Conservation (phyloP, 2,797 vertebrate genomes). For the Darevskia nairensis region DNA sequence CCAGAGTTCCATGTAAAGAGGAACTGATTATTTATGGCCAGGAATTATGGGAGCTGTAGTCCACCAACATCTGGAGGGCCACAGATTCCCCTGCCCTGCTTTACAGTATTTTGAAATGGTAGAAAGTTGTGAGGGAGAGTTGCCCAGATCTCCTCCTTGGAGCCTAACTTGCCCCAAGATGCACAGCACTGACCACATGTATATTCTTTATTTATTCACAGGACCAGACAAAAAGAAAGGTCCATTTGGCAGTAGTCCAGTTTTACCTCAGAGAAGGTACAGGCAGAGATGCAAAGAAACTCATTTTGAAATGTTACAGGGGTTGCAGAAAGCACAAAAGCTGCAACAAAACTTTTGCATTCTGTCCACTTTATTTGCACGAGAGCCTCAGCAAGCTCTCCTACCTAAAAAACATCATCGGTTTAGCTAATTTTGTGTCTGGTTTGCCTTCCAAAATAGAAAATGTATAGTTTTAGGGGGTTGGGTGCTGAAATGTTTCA, state of each 20-base stretch:
- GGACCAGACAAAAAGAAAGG: background rate
- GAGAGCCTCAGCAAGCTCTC: no score
- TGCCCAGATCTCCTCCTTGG: background rate
- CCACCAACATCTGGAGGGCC: no score
- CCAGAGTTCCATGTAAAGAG: no score
- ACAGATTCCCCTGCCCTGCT: no score
- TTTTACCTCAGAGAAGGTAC: background rate
- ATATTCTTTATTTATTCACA: background rate
- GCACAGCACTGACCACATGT: background rate
- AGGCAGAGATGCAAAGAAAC: background rate
- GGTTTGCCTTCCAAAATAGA: background rate
- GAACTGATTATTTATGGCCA: no score
- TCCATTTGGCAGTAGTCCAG: background rate
- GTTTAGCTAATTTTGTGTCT: background rate
- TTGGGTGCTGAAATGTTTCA: no score
- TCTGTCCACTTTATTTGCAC: background rate
- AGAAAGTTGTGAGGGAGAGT: background rate
- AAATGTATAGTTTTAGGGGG: no score
- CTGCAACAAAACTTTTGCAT: background rate
- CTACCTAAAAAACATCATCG: no score
- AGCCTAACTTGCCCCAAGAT: background rate
- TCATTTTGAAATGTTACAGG: no score
- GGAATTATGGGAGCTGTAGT: no score
- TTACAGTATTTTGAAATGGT: background rate
- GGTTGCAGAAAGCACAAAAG: background rate